phyloP scores from a whole-genome alignment of 2,797 vertebrate genomes.

The Myiotriccus ornatus region DNA sequence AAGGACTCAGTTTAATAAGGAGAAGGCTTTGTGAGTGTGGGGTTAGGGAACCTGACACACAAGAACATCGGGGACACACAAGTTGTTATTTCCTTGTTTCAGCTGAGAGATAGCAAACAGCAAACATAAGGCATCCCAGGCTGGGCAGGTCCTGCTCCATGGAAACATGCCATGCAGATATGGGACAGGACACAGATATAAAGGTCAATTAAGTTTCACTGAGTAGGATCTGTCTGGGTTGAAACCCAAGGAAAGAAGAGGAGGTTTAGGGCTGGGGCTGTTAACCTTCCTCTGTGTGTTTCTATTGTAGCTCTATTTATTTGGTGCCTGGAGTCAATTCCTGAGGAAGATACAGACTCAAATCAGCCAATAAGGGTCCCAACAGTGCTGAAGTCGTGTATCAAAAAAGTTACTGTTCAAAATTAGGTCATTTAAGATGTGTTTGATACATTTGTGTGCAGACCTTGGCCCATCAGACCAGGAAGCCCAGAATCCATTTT shows the following conservation, averaged over 20 bases:
- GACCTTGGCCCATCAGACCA: not conserved
- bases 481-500: not conserved
- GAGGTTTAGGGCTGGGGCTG: not conserved
- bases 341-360: not conserved
- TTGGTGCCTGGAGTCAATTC: not conserved
- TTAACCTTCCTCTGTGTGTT: not conserved
- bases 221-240: not conserved
- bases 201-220: not conserved
- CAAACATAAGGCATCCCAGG: not conserved
- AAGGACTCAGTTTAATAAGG: not conserved
- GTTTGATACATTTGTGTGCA: not conserved
- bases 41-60: not conserved
- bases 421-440: not conserved
- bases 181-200: not conserved
- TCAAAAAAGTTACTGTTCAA: not conserved
- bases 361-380: not conserved
- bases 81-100: conserved; percentile 37
- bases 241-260: not conserved
- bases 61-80: fast-evolving
- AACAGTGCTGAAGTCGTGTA: not conserved
- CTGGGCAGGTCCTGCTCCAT: not conserved
- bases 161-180: not conserved
- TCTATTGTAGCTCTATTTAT: not conserved
- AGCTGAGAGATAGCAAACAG: not conserved
- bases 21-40: fast-evolving